Evolutionary conservation across 2,113 vertebrate genomes (phyloP).

Genomic region (Cricetomys ansorgei): DNA sequence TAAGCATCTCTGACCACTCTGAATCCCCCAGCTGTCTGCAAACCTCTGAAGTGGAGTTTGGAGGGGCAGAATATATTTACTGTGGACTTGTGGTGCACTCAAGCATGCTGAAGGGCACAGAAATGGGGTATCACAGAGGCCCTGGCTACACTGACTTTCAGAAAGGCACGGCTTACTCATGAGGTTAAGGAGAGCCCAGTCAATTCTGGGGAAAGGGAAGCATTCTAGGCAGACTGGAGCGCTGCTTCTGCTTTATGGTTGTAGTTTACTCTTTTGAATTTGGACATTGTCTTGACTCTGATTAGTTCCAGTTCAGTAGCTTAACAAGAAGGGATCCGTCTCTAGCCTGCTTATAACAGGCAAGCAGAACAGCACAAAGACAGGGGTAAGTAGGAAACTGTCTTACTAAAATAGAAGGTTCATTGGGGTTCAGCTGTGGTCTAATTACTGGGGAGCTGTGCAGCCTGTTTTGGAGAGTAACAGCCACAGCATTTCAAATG

Average conservation of each 20-base stretch:
- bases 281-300: background rate
- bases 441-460: background rate
- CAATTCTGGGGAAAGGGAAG: background rate
- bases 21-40: background rate
- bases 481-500: background rate
- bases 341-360: background rate
- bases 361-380: background rate
- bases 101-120: background rate
- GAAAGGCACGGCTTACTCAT: background rate
- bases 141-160: background rate
- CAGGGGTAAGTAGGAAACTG: background rate
- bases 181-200: background rate
- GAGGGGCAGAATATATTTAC: background rate
- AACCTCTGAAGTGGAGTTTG: background rate
- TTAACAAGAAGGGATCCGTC: background rate
- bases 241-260: background rate
- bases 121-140: background rate
- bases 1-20: background rate
- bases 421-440: background rate
- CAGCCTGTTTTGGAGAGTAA: conserved; percentile 11
- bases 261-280: background rate
- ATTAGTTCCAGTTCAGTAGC: background rate
- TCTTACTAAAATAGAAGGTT: background rate
- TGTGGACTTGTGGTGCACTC: background rate
- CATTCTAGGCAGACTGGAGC: background rate